phyloP scores from a whole-genome alignment of 1,140 invertebrate genomes.

The Musca domestica region DNA sequence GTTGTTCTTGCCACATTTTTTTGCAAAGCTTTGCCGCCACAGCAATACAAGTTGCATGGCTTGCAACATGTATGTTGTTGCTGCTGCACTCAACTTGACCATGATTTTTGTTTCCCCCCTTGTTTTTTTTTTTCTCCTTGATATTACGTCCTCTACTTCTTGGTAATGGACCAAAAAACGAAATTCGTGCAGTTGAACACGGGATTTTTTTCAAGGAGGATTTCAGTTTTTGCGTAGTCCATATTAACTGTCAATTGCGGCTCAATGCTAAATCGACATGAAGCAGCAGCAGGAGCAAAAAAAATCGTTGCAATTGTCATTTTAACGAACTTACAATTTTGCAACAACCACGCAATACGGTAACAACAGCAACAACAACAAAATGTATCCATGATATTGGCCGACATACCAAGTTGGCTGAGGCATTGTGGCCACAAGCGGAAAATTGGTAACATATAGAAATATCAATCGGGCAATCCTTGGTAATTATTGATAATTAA shows the following conservation, averaged over 20 bases:
- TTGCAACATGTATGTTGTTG: too few species aligned
- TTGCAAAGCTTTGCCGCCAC: too few species aligned
- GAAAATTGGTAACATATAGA: too few species aligned
- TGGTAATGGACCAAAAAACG: background rate
- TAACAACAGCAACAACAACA: background rate
- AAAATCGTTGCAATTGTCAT: slow-evolving; percentile 12
- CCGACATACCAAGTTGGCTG: too few species aligned
- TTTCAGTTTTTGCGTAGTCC: too few species aligned
- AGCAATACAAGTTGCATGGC: too few species aligned
- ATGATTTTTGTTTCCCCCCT: slow-evolving; percentile 8
- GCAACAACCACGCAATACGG: background rate
- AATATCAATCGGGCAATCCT: too few species aligned
- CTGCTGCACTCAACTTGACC: background rate
- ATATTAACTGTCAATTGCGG: slow-evolving; percentile 18
- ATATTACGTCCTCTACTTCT: background rate
- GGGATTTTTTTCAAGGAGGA: too few species aligned
- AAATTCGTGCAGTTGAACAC: background rate
- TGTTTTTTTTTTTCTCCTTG: background rate
- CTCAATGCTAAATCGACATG: background rate
- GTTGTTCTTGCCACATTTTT: background rate
- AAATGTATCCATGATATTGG: too few species aligned
- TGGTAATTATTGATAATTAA: too few species aligned
- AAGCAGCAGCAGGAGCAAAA: too few species aligned
- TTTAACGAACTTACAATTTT: slow-evolving; percentile 17
- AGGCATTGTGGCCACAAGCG: too few species aligned